A percentile compares a stretch with the other conserved stretches of the same genome.
phyloP scores from a whole-genome alignment of 2,797 vertebrate species.

The Lerista edwardsae region DNA sequence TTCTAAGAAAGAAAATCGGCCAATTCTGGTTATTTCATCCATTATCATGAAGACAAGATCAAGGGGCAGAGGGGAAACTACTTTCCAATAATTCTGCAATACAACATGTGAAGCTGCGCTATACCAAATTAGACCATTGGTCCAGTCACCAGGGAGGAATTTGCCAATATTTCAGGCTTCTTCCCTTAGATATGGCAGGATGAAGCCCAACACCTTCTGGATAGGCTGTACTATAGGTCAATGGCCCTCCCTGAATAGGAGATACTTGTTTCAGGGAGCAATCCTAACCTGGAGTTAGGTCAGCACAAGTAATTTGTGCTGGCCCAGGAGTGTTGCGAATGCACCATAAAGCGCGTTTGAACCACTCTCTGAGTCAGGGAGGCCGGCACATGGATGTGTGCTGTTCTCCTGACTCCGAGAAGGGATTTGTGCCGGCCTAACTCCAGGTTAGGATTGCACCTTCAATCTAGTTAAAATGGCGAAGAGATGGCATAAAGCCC shows the following conservation, averaged over 20 bases:
- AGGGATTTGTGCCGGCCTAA: too few species aligned
- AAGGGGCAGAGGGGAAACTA: not conserved
- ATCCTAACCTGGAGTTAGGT: too few species aligned
- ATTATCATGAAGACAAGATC: not conserved
- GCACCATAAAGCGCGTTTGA: too few species aligned
- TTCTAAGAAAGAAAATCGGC: not conserved
- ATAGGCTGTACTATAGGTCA: not conserved
- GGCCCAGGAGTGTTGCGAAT: too few species aligned
- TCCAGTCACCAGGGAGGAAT: not conserved
- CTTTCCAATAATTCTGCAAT: not conserved
- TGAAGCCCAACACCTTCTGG: too few species aligned
- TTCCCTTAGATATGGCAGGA: too few species aligned
- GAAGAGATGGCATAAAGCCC: slow-evolving; percentile 9
- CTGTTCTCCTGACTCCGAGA: too few species aligned
- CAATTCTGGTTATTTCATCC: not conserved
- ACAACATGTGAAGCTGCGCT: not conserved
- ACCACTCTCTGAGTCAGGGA: too few species aligned
- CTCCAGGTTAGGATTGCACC: too few species aligned
- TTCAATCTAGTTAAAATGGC: not conserved
- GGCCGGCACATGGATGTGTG: too few species aligned
- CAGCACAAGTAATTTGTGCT: too few species aligned
- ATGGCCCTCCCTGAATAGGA: not conserved
- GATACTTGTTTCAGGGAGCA: not conserved
- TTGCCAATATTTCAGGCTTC: not conserved
- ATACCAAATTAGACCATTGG: not conserved